These are phyloP conservation scores for Anastatus disparis DNA, from an alignment of 1,140 invertebrate genomes.

Conservation along the genomic window DNA sequence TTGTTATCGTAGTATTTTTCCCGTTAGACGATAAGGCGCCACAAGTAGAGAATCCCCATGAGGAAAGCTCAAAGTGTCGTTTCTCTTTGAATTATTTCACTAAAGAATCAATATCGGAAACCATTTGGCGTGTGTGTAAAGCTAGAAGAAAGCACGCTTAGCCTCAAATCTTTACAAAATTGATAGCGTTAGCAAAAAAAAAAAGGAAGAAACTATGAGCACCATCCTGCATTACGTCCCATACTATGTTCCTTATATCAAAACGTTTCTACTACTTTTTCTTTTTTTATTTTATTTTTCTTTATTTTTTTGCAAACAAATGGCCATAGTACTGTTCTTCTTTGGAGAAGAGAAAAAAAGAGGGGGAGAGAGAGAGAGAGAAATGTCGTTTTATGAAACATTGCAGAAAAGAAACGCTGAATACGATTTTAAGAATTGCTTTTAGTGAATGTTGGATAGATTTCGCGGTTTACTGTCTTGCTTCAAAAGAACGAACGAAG, in stretches of 20 bases:
- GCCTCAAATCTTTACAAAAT: constrained; percentile 42
- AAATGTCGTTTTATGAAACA: constrained; percentile 22
- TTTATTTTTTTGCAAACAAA: constrained; percentile 2
- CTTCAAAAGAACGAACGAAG: not conserved
- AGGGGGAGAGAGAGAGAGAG: too few species aligned
- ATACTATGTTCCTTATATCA: too few species aligned
- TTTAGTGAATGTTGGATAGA: not conserved
- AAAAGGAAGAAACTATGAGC: not conserved
- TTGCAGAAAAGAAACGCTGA: not conserved
- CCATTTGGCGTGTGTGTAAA: constrained; percentile 40
- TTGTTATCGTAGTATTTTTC: too few species aligned
- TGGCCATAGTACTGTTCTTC: not conserved
- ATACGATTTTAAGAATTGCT: constrained; percentile 14
- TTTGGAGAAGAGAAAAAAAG: too few species aligned
- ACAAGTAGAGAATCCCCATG: constrained; percentile 32
- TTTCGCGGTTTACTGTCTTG: constrained; percentile 14
- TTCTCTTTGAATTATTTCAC: constrained; percentile 47
- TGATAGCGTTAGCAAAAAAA: constrained; percentile 43
- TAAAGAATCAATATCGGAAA: constrained; percentile 48
- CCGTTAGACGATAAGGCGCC: constrained; percentile 27
- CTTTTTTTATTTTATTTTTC: not conserved
- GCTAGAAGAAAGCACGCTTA: not conserved
- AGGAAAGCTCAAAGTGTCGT: constrained; percentile 34
- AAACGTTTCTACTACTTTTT: not conserved
- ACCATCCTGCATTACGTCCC: not conserved